Evolutionary conservation across 2,888 invertebrate species (phyloP), one percentile per base, ranked within the genome.

Genomic region (Heliconius ethilla): DNA sequence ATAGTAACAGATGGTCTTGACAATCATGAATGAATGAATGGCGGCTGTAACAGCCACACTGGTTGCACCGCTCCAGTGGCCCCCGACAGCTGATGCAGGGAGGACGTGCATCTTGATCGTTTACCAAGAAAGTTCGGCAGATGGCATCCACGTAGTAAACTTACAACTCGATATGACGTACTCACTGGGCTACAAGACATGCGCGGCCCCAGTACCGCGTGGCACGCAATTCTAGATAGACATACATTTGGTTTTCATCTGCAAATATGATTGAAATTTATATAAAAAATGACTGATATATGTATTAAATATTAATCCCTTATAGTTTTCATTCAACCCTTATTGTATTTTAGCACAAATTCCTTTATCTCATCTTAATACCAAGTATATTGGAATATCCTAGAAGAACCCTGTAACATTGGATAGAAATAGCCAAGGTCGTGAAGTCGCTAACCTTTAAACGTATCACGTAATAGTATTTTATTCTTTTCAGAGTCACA

Each of bases 151-250:
- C 70, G n/a, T 72, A 72, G 70, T 72, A 72, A 33, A 29, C 55
- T 59, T 72, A 70, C 70, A 70, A 70, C 33, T 22, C 22, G 6
- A 55, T n/a, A 33, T 22, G 29, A 29, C n/a, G 55, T 59, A 59
- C 70, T 70, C 45, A n/a, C 27, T 18, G 13, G 55, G 55, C 70
- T 55, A 72, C 22, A 72, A 72, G 70, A 55, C 70, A 72, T 72
- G 70, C 70, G 70, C 70, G 55, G 55, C 70, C n/a, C 55, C 55
- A 72, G 70, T 72, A 72, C 55, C 70, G 70, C 70, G 70, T 55
- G 55, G 33, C 7, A n/a, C 70, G 33, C 55, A 29, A n/a, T 29
- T 72, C 70, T 33, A 59, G 55, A 18, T 59, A 59, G 70, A 72
- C 70, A 72, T 72, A n/a, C 55, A 55, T 55, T 72, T 33, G 29